Evolutionary conservation across 2,113 vertebrate species (phyloP), one percentile per base, ranked within the genome.

Genomic region (Peromyscus californicus): DNA sequence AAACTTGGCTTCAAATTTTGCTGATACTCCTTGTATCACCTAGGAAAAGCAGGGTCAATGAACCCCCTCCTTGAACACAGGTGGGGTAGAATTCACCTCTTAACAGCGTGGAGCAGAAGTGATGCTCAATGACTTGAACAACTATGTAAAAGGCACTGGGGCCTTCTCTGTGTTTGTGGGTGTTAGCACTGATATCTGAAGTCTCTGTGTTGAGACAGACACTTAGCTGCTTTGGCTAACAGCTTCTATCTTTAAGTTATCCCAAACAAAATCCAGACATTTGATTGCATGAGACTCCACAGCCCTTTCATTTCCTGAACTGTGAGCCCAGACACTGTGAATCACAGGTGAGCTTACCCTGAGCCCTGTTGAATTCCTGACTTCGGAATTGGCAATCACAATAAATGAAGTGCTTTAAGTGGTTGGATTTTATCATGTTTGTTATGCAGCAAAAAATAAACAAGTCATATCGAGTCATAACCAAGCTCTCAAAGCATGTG

Each of bases 381-480:
- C 63, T 31, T 79, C 4, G 39, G 31, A 87, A 89, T 87, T 21
- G 48, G 9, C 54, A 74, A 59, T 65, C 11, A 45, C 31, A 63
- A 79, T 33, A 76, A 82, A n/a, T 22, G 21, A 61, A 36, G 39
- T 67, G 22, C 16, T 48, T 96, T 70, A 83, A 93, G 31, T 16
- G 15, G 26, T 42, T 80, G 87, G 70, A 74, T 92, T 91, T 59
- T 78, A 4, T 13, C 26, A 19, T 79, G 9, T 85, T 89, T 87
- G 12, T 65, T 75, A 59, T n/a, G 12, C 17, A 84, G 19, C 45
- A 91, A 87, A 89, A 87, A 88, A 92, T 54, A 89, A 85, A 79
- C 21, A 54, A 93, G 54, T 57, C 9, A 94, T 36, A 57, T 8
- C 8, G 6, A 80, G 42, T 39, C 91, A 24, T 92, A 69, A 59